A percentile compares a stretch with the other conserved stretches of the same genome.
These are phyloP conservation scores for Valencia hispanica DNA, from an alignment of 2,797 vertebrate species.

Conservation along the genomic window DNA sequence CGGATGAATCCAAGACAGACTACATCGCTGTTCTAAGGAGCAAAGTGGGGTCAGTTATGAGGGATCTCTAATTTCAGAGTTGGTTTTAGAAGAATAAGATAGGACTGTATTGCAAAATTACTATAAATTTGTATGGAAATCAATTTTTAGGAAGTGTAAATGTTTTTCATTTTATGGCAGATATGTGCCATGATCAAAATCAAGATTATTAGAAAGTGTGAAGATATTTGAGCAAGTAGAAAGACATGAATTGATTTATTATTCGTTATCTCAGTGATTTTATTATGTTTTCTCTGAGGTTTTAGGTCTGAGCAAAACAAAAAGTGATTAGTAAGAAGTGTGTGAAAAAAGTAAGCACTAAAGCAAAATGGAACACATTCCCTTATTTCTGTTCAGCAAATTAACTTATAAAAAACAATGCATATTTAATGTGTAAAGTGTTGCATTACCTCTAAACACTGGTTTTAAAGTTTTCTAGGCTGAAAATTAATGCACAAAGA, in stretches of 20 bases:
- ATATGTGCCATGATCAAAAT: neutral
- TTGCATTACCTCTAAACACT: neutral
- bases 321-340: neutral
- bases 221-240: too few species aligned
- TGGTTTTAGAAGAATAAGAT: neutral
- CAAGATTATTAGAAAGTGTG: neutral
- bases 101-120: neutral
- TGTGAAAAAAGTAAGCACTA: neutral
- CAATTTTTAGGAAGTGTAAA: neutral
- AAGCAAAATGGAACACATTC: neutral
- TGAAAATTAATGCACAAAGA: neutral
- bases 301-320: neutral
- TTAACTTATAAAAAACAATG: neutral
- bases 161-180: neutral
- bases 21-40: conserved; percentile 39
- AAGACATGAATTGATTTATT: neutral
- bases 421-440: neutral
- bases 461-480: neutral
- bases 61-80: neutral
- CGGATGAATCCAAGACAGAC: conserved; percentile 47
- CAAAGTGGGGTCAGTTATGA: neutral
- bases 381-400: neutral
- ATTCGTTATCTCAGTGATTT: neutral
- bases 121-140: neutral
- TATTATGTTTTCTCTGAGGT: neutral